Percentiles rank a stretch among this genome's conserved stretches.
Conservation (phyloP, 2,888 invertebrate species). For the Eubasilissa splendida region DNA sequence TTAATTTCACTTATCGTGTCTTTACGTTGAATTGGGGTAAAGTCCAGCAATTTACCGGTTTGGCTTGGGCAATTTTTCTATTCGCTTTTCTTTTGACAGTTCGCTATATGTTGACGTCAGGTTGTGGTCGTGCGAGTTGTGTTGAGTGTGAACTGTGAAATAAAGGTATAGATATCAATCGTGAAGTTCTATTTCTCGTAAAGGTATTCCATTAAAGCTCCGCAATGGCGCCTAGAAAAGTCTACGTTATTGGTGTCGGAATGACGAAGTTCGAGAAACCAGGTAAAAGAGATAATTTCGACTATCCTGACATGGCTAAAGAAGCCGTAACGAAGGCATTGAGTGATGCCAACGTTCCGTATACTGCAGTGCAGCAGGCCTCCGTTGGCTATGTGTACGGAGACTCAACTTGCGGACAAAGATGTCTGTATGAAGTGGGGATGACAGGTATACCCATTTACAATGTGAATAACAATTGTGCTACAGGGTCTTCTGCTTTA, state of each 20-base stretch:
- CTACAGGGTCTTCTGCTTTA: slow-evolving; percentile 95
- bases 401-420: slow-evolving; percentile 96
- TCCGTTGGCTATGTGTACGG: slow-evolving; percentile 95
- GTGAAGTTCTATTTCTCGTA: neutral
- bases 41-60: slow-evolving; percentile 45
- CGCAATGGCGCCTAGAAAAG: slow-evolving; percentile 66
- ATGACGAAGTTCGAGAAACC: slow-evolving; percentile 99
- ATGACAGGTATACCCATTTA: slow-evolving; percentile 97
- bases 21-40: slow-evolving; percentile 8
- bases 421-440: slow-evolving; percentile 94
- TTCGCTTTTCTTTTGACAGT: neutral
- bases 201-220: neutral
- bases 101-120: too few relatives aligned
- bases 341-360: slow-evolving; percentile 84
- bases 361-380: slow-evolving; percentile 88
- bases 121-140: neutral
- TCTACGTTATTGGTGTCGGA: slow-evolving; percentile 95
- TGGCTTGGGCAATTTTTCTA: slow-evolving; percentile 42
- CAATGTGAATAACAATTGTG: slow-evolving; percentile 99
- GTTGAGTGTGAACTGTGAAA: neutral
- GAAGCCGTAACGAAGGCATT: slow-evolving; percentile 94
- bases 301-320: slow-evolving; percentile 96
- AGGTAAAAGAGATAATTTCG: slow-evolving; percentile 82
- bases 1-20: too few relatives aligned
- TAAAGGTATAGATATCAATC: neutral